Evolutionary conservation across 2,888 invertebrate genomes (phyloP).

Genomic region (Eilema caniola): DNA sequence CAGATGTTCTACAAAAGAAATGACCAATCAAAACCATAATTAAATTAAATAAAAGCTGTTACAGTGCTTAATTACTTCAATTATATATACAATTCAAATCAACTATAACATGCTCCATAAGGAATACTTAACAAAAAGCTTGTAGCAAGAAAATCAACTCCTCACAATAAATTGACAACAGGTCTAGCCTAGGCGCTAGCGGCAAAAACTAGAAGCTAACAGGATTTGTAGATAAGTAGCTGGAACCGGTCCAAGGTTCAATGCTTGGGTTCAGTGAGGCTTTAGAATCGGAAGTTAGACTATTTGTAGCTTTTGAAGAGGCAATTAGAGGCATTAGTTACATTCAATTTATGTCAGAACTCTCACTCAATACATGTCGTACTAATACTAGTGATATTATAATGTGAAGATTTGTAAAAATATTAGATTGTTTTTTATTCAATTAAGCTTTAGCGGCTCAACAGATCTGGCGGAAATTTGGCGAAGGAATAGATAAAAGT

Average conservation of each 20-base stretch:
- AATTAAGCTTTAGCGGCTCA: too few relatives aligned
- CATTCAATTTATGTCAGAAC: not conserved
- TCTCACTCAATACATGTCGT: not conserved
- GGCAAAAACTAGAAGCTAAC: conserved; percentile 12
- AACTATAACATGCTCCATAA: not conserved
- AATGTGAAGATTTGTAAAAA: too few relatives aligned
- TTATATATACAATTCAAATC: not conserved
- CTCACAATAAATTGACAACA: conserved; percentile 19
- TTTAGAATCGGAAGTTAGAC: conserved; percentile 3
- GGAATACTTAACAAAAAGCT: conserved; percentile 10
- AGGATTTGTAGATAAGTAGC: conserved; percentile 11
- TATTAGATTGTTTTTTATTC: too few relatives aligned
- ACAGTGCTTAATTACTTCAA: not conserved
- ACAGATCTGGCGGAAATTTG: too few relatives aligned
- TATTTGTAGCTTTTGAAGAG: not conserved
- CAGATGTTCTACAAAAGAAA: too few relatives aligned
- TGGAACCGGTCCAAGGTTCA: conserved; percentile 9
- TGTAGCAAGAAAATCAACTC: not conserved
- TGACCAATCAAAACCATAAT: not conserved
- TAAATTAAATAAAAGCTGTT: not conserved
- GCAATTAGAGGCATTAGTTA: not conserved
- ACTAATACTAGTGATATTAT: too few relatives aligned
- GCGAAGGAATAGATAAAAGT: too few relatives aligned
- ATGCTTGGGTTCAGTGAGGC: not conserved
- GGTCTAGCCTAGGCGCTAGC: conserved; percentile 2